phyloP scores from a whole-genome alignment of 2,797 vertebrate genomes.

The Fundulus diaphanus region DNA sequence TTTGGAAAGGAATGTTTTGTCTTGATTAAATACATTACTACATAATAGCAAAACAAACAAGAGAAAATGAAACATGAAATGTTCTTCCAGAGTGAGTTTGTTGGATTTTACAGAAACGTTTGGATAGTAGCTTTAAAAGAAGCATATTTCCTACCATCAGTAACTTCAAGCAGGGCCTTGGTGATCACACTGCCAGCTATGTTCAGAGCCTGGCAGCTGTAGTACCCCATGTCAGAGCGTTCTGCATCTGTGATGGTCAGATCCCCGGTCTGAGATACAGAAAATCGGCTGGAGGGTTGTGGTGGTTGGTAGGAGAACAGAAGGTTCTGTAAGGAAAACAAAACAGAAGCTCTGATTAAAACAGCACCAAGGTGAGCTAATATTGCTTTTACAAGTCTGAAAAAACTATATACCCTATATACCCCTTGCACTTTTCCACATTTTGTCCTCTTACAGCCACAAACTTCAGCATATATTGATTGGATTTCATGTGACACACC shows the following conservation, averaged over 20 bases:
- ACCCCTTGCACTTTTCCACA: neutral
- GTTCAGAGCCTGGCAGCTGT: conserved; percentile 98
- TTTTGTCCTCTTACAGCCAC: neutral
- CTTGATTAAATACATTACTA: too few species aligned
- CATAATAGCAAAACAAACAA: too few species aligned
- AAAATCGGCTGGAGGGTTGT: conserved; percentile 93
- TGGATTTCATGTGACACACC: too few species aligned
- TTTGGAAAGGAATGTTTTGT: too few species aligned
- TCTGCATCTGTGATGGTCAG: conserved; percentile 95
- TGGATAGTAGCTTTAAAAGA: neutral
- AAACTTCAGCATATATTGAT: neutral
- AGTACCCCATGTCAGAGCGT: conserved; percentile 93
- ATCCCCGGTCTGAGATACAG: conserved; percentile 95
- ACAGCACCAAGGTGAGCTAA: neutral
- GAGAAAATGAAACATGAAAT: neutral
- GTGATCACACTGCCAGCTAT: conserved; percentile 98
- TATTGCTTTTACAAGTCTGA: neutral
- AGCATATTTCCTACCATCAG: conserved; percentile 87
- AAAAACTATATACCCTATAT: neutral
- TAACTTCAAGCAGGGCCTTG: conserved; percentile 97
- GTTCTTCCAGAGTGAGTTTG: neutral
- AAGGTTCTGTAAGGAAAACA: conserved; percentile 84
- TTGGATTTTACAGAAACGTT: neutral
- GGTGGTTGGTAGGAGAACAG: conserved; percentile 97
- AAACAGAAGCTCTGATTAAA: neutral